A percentile compares a stretch with the other conserved stretches of the same genome.
phyloP scores from a whole-genome alignment of 1,140 invertebrate genomes.

The Holotrichia oblita region DNA sequence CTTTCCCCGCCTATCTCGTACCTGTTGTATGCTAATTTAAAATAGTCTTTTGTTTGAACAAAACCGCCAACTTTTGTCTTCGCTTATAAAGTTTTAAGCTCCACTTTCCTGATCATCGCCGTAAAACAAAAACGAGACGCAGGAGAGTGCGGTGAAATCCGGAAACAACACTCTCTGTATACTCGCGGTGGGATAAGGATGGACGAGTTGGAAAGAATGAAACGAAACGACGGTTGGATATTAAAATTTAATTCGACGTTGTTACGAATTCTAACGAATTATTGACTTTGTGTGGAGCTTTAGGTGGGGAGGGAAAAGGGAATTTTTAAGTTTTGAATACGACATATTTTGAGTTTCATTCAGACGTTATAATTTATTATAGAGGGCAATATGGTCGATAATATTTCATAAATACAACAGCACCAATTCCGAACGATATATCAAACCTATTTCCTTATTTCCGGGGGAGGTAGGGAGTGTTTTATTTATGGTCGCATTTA shows the following conservation, averaged over 20 bases:
- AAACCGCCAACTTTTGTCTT: constrained; percentile 27
- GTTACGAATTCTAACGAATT: background rate
- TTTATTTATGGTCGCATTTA: constrained; percentile 27
- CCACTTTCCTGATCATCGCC: constrained; percentile 10
- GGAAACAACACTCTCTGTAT: background rate
- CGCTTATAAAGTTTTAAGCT: constrained; percentile 28
- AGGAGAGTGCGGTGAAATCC: background rate
- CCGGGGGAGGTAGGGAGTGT: too few species aligned
- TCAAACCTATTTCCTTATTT: background rate
- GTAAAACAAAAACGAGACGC: background rate
- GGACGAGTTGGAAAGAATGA: background rate
- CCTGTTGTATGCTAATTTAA: constrained; percentile 29
- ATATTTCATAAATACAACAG: too few species aligned
- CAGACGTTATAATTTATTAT: too few species aligned
- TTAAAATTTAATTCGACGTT: constrained; percentile 17
- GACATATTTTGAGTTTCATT: background rate
- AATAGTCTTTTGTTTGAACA: constrained; percentile 32
- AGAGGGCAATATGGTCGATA: too few species aligned
- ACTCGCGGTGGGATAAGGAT: too few species aligned
- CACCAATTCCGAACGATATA: background rate
- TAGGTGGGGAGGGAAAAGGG: too few species aligned
- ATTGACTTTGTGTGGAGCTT: background rate
- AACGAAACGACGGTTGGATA: background rate
- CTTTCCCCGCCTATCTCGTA: background rate
- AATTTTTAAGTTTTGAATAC: background rate